phyloP scores from a whole-genome alignment of 2,797 vertebrate genomes.

The Pygocentrus nattereri region DNA sequence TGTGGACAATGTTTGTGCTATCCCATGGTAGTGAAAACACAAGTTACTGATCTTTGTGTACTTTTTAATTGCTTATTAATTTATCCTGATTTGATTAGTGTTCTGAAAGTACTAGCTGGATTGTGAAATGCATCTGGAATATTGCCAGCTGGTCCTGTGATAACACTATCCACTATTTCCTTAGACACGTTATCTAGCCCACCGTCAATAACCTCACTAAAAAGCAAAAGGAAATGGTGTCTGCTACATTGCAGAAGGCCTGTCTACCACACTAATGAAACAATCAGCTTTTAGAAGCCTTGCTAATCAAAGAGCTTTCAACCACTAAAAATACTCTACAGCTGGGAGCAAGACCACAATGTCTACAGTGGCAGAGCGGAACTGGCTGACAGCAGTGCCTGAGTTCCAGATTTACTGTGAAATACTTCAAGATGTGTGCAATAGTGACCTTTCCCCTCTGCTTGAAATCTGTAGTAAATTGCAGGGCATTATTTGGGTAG shows the following conservation, averaged over 20 bases:
- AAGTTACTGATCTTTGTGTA: neutral
- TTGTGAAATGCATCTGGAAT: slow-evolving; percentile 49
- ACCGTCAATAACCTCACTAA: slow-evolving; percentile 49
- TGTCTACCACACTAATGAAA: slow-evolving; percentile 34
- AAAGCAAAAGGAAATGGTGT: slow-evolving; percentile 55
- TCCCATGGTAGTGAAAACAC: neutral
- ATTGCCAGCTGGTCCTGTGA: slow-evolving; percentile 25
- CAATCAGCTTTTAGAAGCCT: slow-evolving; percentile 12
- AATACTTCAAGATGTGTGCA: slow-evolving; percentile 10
- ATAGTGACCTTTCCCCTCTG: neutral
- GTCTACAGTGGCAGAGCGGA: neutral
- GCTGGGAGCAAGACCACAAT: neutral
- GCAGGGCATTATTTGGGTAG: neutral
- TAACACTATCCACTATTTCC: slow-evolving; percentile 59
- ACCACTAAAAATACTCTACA: slow-evolving; percentile 30
- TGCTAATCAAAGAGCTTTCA: slow-evolving; percentile 26
- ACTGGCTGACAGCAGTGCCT: neutral
- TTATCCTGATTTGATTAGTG: neutral
- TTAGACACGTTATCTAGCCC: slow-evolving; percentile 64
- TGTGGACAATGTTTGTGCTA: neutral
- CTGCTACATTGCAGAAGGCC: neutral
- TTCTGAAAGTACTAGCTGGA: slow-evolving; percentile 6
- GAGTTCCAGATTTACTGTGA: slow-evolving; percentile 7
- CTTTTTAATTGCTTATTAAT: slow-evolving; percentile 17
- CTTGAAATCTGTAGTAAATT: neutral